Base-by-base conservation (phyloP, 2,888 invertebrate genomes). In the Aromia moschata region DNA sequence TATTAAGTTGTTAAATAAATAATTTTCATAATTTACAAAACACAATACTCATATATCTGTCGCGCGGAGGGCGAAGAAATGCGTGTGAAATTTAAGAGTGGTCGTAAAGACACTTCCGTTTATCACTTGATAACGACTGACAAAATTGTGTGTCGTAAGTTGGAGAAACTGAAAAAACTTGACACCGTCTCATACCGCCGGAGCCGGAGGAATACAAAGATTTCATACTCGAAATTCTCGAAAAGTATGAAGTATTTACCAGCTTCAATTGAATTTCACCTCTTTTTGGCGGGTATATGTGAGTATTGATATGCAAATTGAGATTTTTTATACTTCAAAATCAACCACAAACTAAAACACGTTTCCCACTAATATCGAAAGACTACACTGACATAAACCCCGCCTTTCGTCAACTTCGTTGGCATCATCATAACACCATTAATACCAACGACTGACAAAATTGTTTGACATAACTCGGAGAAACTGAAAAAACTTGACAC, bases 71-170 rank as follows among this genome's bases (percentile, higher is more conserved):
- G 59, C 61, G 60, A 57, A 62, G 59, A 67, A 69, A 67, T 62
- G 63, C 67, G 68, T 70, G 70, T 70, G 70, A 70, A 70, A 67
- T 68, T 65, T 58, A 65, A 65, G 63, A 58, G 64, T 43, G 61
- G 64, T 61, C 53, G 61, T 64, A 57, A 60, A 65, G 62, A 58
- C 60, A 68, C 67, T 70, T 70, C 68, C 70, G 70, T 66, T 65
- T 61, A 43, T 60, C 58, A 55, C 56, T 44, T 63, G 63, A 66
- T 66, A 66, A 64, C 45, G 43, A 30, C 38, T 60, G 66, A 64
- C 62, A 64, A 60, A 64, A 61, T 65, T 56, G 56, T 52, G 46
- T 47, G 44, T 41, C 37, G 46, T 43, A 36, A 57, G 47, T 36
- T 20, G 18, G 12, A 47, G 52, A 46, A 56, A 52, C 47, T 41